Base-by-base conservation (phyloP, 1,140 invertebrate genomes). In the Ruditapes philippinarum region DNA sequence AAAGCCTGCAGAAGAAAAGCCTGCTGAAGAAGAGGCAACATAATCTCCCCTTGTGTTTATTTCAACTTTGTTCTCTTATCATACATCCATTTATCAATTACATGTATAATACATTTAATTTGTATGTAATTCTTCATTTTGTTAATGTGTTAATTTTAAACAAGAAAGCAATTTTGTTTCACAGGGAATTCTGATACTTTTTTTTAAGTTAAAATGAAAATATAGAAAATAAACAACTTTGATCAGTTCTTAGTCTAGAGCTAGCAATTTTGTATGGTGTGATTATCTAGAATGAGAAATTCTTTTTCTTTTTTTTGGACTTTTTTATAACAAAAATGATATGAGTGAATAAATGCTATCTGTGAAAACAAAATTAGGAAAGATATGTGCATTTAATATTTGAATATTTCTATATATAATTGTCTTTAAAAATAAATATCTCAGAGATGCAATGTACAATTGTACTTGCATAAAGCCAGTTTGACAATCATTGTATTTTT, bases 11-110 rank as follows among this genome's bases (percentile, higher is more conserved):
- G 89, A 89, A 38, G 49, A 36, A 73, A 49, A 33, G 57, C 25
- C 42, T 45, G 14, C 74, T 54, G 83, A 49, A 82, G 89, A 89
- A 84, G 80, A 74, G 11, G 65, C 73, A 1, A 49, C 73, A 76
- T 78, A 57, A 78, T 40, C 74, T 78, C 74, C 49, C 74, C 45
- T 78, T 33, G 19, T 54, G 4, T 25, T 49, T 49, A 31, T 28
- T 28, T 2, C 19, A 1, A 19, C 57, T 62, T 62, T 28, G 42
- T n/a, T 45, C 42, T 14, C 42, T 62, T 28, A 28, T n/a, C 7
- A n/a, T 62, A 5, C 22, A 54, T n/a, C 22, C n/a, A 62, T 62
- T 62, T 28, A 62, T 62, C n/a, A 62, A 28, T 5, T 28, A 28
- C 25, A 5, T 28, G 1, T 28, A 62, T 28, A 62, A 62, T 28